A percentile compares a stretch with the other conserved stretches of the same genome.
Conservation (phyloP, 1,140 invertebrate species). For the Lethrus apterus region DNA sequence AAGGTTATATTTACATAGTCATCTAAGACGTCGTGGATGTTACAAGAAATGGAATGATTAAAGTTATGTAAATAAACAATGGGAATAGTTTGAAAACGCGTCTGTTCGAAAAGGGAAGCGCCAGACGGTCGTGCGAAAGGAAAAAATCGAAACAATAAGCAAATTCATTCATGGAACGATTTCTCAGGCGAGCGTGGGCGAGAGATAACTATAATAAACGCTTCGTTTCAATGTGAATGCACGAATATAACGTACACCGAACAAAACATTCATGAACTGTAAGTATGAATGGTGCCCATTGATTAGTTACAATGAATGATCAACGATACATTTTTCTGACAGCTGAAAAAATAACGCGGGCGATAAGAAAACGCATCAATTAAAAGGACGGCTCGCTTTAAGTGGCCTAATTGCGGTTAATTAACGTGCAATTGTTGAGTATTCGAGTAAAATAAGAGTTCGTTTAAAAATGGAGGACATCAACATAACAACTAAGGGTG, state of each 20-base stretch:
- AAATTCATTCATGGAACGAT: too few species aligned
- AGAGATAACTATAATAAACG: too few species aligned
- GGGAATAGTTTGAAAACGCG: too few species aligned
- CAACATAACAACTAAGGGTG: constrained; percentile 10
- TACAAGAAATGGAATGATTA: too few species aligned
- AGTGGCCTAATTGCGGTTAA: constrained; percentile 7
- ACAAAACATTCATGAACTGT: constrained; percentile 15
- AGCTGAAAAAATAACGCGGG: constrained; percentile 1
- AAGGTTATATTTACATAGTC: too few species aligned
- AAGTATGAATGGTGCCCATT: constrained; percentile 16
- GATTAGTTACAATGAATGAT: constrained; percentile 16
- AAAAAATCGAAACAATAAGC: too few species aligned
- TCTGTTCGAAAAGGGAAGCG: too few species aligned
- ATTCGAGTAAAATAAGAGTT: constrained; percentile 8
- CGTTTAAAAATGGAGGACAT: constrained; percentile 15
- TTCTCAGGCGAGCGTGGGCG: too few species aligned
- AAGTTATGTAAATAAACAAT: too few species aligned
- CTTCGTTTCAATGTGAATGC: too few species aligned
- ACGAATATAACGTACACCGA: constrained; percentile 15
- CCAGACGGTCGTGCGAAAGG: too few species aligned
- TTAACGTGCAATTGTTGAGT: constrained; percentile 8
- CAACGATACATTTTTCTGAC: constrained; percentile 11
- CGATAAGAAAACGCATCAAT: neutral
- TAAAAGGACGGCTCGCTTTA: constrained; percentile 6
- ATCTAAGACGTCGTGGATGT: too few species aligned